Evolutionary conservation across 2,797 vertebrate species (phyloP).

Genomic region (Brachyrhaphis roseni): DNA sequence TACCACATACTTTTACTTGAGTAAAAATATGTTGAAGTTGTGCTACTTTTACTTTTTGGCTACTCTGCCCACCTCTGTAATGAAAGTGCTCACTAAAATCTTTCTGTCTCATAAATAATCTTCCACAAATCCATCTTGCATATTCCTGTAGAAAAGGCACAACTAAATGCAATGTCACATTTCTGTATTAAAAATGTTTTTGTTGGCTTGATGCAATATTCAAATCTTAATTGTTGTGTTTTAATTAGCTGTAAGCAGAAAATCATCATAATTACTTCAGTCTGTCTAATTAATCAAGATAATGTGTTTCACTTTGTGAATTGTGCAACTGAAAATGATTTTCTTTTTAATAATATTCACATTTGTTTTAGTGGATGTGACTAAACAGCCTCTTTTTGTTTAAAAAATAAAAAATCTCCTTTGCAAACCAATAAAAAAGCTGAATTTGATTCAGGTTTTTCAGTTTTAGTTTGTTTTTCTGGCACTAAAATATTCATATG

Average conservation of each 20-base stretch:
- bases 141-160: not conserved
- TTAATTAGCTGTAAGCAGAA: not conserved
- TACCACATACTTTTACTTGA: too few species aligned
- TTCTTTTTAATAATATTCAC: not conserved
- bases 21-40: too few species aligned
- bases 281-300: not conserved
- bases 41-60: too few species aligned
- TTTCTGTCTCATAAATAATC: not conserved
- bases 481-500: not conserved
- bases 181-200: not conserved
- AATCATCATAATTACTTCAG: not conserved
- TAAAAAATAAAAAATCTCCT: not conserved
- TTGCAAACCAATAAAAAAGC: not conserved
- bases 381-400: not conserved
- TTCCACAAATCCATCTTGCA: not conserved
- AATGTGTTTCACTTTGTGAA: not conserved
- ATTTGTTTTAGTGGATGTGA: not conserved
- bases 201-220: not conserved
- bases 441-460: not conserved
- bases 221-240: not conserved
- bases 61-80: too few species aligned
- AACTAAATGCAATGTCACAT: not conserved
- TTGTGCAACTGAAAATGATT: not conserved
- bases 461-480: not conserved
- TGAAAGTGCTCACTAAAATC: not conserved